Base-by-base conservation (phyloP, 2,113 vertebrate genomes). In the Tinamus guttatus region DNA sequence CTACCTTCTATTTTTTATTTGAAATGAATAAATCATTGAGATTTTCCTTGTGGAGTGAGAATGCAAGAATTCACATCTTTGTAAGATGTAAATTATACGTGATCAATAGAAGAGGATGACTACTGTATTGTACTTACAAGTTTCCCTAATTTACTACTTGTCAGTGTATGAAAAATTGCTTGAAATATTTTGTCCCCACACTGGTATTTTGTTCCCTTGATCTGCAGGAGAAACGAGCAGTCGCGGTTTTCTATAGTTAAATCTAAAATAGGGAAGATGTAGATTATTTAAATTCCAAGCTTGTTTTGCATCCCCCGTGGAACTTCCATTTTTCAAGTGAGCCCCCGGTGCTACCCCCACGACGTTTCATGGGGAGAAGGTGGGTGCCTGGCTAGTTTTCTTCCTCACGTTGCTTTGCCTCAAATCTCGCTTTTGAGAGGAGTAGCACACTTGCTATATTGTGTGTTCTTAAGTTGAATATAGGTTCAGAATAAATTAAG, bases 21-120 rank as follows among this genome's bases (percentile, higher is more conserved):
- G 98, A 99, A 99, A 99, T 99, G 99, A 99, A 99, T 99, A 99
- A 99, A 99, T 99, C 99, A 99, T 99, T 98, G 98, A 98, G 98
- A 98, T 98, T 98, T 98, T 99, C 98, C 98, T 98, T 98, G 98
- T 98, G 95, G 98, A 98, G 98, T 98, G 98, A 98, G 98, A 99
- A 99, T 98, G 98, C 98, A 98, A 98, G 98, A 98, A 98, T 99
- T 99, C 98, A 98, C 98, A 98, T 99, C 98, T 99, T 98, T 98
- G 98, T 97, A 98, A 98, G 98, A 99, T 99, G 98, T 98, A 99
- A 99, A 99, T 99, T 98, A 98, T 98, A 97, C 93, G 98, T 99
- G 99, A 99, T 99, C 99, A 99, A 99, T 99, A 98, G 99, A 97
- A 98, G 98, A 93, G 98, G 97, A 98, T 96, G 98, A 98, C 98